These are phyloP conservation scores for Protodeltote pygarga DNA, from an alignment of 2,888 invertebrate genomes.

Conservation along the genomic window DNA sequence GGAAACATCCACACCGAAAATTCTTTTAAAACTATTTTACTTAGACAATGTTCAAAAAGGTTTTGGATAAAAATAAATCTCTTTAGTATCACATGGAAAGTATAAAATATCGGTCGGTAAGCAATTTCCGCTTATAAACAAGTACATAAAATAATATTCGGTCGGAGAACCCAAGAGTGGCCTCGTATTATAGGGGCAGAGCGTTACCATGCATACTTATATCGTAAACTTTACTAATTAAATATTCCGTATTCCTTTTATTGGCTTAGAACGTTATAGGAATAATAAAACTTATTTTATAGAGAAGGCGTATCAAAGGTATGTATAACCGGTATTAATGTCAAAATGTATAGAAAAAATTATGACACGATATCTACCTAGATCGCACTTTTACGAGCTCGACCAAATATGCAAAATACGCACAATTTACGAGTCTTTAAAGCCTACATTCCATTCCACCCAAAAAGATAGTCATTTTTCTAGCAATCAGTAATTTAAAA, in stretches of 20 bases:
- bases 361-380: slow-evolving; percentile 43
- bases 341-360: slow-evolving; percentile 22
- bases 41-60: not conserved
- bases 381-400: slow-evolving; percentile 65
- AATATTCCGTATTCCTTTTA: slow-evolving; percentile 41
- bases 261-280: slow-evolving; percentile 22
- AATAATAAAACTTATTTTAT: slow-evolving; percentile 33
- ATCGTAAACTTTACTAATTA: slow-evolving; percentile 35
- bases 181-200: slow-evolving; percentile 20
- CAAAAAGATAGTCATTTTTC: slow-evolving; percentile 72
- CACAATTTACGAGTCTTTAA: slow-evolving; percentile 69
- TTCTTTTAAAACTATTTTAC: not conserved
- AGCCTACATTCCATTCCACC: slow-evolving; percentile 64
- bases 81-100: not conserved
- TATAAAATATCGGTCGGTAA: too few relatives aligned
- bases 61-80: not conserved
- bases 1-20: not conserved
- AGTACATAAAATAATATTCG: slow-evolving; percentile 10
- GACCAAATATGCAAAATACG: slow-evolving; percentile 74
- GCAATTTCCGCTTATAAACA: slow-evolving; percentile 4
- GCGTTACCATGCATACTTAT: slow-evolving; percentile 36
- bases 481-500: slow-evolving; percentile 54
- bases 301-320: not conserved
- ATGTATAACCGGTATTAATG: not conserved
- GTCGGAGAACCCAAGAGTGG: slow-evolving; percentile 4